Conservation (phyloP, 2,113 vertebrate genomes). For the Lycaon pictus region DNA sequence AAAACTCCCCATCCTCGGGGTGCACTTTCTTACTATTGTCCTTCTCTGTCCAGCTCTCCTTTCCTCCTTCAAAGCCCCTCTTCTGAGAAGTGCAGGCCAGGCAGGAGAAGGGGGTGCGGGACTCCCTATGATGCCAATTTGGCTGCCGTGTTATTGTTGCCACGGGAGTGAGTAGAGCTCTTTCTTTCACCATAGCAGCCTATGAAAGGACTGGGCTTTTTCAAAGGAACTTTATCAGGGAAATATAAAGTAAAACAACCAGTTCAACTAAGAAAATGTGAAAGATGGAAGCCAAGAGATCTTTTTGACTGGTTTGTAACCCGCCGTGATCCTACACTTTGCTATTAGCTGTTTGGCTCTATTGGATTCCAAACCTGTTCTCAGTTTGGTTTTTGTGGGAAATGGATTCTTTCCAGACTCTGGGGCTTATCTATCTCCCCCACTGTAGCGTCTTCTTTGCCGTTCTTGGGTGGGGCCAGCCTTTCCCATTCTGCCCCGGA, state of each 20-base stretch:
- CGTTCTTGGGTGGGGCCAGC: neutral
- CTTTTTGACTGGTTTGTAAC: neutral
- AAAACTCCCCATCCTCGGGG: neutral
- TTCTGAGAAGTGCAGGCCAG: neutral
- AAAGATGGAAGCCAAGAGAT: neutral
- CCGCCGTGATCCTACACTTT: neutral
- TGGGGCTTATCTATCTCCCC: neutral
- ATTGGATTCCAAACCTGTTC: neutral
- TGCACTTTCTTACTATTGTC: neutral
- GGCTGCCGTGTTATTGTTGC: neutral
- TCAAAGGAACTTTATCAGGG: neutral
- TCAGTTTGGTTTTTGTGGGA: neutral
- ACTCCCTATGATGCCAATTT: neutral
- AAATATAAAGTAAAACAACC: neutral
- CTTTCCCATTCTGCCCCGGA: neutral
- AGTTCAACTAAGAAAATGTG: neutral
- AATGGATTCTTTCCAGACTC: neutral
- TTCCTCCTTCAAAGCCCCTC: neutral
- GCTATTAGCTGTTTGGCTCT: neutral
- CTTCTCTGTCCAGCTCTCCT: neutral
- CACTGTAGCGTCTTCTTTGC: neutral
- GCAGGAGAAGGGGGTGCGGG: neutral
- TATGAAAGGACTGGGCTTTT: neutral
- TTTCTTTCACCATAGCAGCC: neutral
- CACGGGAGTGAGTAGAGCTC: fast-evolving